Base-by-base conservation (phyloP, 1,140 invertebrate genomes). In the Dreissena rostriformis region DNA sequence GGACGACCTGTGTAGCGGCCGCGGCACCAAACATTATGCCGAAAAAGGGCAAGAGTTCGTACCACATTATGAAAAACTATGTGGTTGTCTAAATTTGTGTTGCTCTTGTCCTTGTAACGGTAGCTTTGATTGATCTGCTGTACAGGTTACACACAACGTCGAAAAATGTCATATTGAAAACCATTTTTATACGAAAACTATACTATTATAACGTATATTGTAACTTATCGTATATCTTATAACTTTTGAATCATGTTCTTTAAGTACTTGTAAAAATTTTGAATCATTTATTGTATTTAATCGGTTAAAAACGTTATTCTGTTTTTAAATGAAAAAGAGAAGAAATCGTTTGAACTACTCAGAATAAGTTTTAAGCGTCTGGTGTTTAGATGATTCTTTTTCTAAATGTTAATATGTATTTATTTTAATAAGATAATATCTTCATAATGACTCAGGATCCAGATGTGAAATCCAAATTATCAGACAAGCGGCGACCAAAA, bases 401-500 rank as follows among this genome's bases (percentile, higher is more conserved):
- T 39, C 39, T 39, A 39, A 39, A 39, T 39, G 39, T 39, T 2
- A 39, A 39, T 39, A 5, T 2, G 2, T 5, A 39, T 5, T 39
- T 39, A 39, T 8, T 39, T 57, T 24, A 39, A 6, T 26, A 19
- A 49, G 8, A 55, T 28, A 28, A n/a, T 39, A 52, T n/a, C 24
- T n/a, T 6, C 49, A 79, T 26, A 65, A 81, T 81, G 79, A 81
- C 79, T 49, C 79, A 81, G 65, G 79, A 81, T 51, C 28, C 53
- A 22, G 79, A 72, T 22, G 29, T n/a, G 24, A 81, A 66, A 65
- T 14, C 24, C 52, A 81, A 73, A 61, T 15, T 55, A 24, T 53
- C 73, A 17, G 79, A 81, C n/a, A 81, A 81, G 55, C n/a, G 79
- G 28, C 68, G 79, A 7, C n/a, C 79, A 10, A 81, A 73, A 73